These are phyloP conservation scores for Sula dactylatra DNA, from an alignment of 2,113 vertebrate genomes.

Conservation along the genomic window DNA sequence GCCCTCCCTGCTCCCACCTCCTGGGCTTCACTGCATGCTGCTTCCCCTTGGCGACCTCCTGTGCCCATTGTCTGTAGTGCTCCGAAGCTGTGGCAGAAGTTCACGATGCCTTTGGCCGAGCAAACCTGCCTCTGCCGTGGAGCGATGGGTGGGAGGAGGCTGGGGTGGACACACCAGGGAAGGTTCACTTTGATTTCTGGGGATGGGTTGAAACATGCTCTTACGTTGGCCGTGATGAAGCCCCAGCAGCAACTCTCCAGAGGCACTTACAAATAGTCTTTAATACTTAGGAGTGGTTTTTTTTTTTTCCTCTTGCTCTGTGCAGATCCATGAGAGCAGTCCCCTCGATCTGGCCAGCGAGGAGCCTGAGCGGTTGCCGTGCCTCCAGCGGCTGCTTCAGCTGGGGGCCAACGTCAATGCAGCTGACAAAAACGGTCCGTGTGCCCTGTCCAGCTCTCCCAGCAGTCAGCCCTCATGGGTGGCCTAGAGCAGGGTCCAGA, in stretches of 20 bases:
- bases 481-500: not conserved
- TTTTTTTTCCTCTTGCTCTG: not conserved
- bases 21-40: fast-evolving
- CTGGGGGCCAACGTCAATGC: conserved; percentile 86
- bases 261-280: not conserved
- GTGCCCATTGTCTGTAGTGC: fast-evolving
- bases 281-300: not conserved
- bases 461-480: not conserved
- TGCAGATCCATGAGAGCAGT: conserved; percentile 91
- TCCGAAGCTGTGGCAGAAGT: not conserved
- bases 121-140: not conserved
- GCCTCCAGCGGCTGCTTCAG: conserved; percentile 84
- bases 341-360: conserved; percentile 92
- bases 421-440: conserved; percentile 84
- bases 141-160: not conserved
- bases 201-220: not conserved
- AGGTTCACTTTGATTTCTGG: not conserved
- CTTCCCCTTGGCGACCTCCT: not conserved
- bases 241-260: fast-evolving
- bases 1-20: not conserved
- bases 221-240: not conserved
- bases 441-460: fast-evolving
- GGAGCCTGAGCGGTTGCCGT: conserved; percentile 85
- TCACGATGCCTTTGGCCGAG: not conserved
- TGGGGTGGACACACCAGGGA: not conserved